Percentiles rank a stretch among this genome's conserved stretches.
Conservation (phyloP, 2,797 vertebrate genomes). For the Pachyuromys duprasi region DNA sequence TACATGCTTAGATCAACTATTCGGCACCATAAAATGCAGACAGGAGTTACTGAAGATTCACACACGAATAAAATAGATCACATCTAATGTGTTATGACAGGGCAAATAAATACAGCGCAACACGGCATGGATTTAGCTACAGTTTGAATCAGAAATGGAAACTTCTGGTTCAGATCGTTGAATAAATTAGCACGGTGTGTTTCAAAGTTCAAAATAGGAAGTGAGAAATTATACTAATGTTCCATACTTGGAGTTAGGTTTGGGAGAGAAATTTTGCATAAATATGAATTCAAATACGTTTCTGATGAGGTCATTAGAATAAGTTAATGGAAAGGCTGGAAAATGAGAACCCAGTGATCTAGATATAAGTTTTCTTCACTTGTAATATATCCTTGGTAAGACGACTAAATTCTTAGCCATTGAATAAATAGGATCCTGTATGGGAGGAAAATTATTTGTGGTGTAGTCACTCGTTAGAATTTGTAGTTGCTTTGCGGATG, state of each 20-base stretch:
- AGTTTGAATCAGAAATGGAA: constrained; percentile 28
- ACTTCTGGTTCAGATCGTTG: background rate
- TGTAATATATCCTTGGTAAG: background rate
- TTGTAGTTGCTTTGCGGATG: background rate
- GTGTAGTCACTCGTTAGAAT: background rate
- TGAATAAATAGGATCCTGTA: background rate
- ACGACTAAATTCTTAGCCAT: background rate
- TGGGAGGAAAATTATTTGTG: background rate
- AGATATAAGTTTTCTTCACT: background rate
- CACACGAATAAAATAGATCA: background rate
- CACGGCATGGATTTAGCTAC: background rate
- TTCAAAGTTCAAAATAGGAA: constrained; percentile 21
- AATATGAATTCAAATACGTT: background rate
- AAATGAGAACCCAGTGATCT: background rate
- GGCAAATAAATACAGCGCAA: background rate
- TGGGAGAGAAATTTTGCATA: background rate
- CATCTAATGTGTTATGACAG: background rate
- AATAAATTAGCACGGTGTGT: background rate
- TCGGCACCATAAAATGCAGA: background rate
- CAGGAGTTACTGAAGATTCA: constrained; percentile 26
- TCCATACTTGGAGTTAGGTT: background rate
- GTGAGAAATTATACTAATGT: background rate
- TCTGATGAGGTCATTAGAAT: background rate
- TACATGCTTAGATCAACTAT: background rate
- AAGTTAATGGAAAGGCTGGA: background rate